Conservation (phyloP, 53 echinoderm and acorn worm species). For the Holothuria scabra region DNA sequence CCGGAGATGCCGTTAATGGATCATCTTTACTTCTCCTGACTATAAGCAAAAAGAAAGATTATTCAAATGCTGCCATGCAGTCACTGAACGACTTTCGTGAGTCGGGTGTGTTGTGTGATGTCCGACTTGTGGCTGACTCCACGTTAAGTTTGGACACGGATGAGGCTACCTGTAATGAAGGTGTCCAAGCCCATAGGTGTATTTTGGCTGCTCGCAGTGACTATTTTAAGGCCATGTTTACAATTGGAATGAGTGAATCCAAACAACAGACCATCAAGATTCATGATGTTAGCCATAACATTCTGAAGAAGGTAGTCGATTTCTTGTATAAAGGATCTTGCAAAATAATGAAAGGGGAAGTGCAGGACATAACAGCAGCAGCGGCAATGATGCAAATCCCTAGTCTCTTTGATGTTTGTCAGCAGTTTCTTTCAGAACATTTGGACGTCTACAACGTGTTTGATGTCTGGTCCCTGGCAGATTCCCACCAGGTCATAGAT, state of each 20-base stretch:
- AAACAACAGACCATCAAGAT: slow-evolving; percentile 31
- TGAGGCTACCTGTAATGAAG: background rate
- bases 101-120: background rate
- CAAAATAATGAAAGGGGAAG: slow-evolving; percentile 1
- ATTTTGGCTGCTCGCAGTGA: slow-evolving; percentile 34
- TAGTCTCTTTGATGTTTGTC: background rate
- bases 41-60: slow-evolving; percentile 2
- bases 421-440: background rate
- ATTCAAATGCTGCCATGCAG: slow-evolving; percentile 13
- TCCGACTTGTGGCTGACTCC: slow-evolving; percentile 14
- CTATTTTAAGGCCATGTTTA: slow-evolving; percentile 48
- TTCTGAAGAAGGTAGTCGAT: slow-evolving; percentile 20
- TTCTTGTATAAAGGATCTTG: slow-evolving; percentile 25
- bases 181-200: slow-evolving; percentile 17
- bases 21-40: background rate
- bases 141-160: too few relatives aligned
- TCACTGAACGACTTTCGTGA: slow-evolving; percentile 17
- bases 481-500: background rate
- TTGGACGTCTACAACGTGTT: slow-evolving; percentile 30
- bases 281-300: slow-evolving; percentile 15
- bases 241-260: slow-evolving; percentile 37
- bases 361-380: slow-evolving; percentile 14
- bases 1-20: background rate
- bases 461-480: slow-evolving; percentile 30
- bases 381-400: slow-evolving; percentile 21